Conservation (phyloP, 2,113 vertebrate species). For the Cromileptes altivelis region DNA sequence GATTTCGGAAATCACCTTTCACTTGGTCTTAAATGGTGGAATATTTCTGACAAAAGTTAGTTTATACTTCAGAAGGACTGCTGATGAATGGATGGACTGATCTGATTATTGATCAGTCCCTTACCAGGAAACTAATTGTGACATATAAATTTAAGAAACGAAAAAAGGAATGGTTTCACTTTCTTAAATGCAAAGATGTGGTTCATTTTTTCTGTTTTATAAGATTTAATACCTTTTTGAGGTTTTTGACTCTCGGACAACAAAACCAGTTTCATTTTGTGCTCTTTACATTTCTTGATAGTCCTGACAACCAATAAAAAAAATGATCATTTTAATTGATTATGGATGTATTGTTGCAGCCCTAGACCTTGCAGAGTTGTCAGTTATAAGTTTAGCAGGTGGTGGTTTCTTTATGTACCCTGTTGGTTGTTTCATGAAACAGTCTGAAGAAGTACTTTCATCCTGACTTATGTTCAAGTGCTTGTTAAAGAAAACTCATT, state of each 20-base stretch:
- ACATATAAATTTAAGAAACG: not conserved
- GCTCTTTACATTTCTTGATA: not conserved
- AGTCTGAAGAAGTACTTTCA: not conserved
- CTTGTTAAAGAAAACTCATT: slow-evolving; percentile 1
- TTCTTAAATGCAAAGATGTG: not conserved
- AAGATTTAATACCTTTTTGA: not conserved
- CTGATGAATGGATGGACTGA: not conserved
- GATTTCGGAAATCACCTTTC: not conserved
- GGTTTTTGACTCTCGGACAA: not conserved
- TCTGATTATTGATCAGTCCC: not conserved
- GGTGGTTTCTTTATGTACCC: not conserved
- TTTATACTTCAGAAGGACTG: not conserved
- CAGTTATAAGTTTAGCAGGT: not conserved
- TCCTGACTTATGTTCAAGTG: not conserved
- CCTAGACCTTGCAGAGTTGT: not conserved
- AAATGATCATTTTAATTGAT: not conserved
- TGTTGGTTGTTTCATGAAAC: not conserved
- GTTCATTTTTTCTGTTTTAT: not conserved
- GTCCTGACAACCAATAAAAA: not conserved
- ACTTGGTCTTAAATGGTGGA: not conserved
- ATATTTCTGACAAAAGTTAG: not conserved
- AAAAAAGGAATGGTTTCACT: not conserved
- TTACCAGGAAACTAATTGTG: not conserved
- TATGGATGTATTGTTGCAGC: no score
- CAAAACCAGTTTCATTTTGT: not conserved